A percentile compares a stretch with the other conserved stretches of the same genome.
Evolutionary conservation across 2,797 vertebrate species (phyloP).

Genomic region (Labeo calbasu): DNA sequence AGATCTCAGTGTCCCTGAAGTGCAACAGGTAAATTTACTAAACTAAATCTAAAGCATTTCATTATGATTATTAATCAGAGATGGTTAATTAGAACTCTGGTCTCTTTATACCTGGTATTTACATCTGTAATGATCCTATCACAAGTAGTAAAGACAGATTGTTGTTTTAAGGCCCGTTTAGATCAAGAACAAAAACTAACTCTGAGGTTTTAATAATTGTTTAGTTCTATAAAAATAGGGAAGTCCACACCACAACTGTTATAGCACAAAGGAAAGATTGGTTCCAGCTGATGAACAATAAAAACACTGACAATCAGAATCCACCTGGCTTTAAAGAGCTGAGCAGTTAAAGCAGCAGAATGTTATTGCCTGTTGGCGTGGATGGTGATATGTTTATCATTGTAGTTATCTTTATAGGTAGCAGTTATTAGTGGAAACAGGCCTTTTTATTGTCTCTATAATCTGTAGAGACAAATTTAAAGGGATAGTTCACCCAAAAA

Average conservation of each 20-base stretch:
- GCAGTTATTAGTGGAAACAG: not conserved
- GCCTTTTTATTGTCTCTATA: not conserved
- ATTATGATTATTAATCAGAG: conserved; percentile 2
- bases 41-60: not conserved
- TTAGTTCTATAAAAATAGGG: not conserved
- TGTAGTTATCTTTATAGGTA: not conserved
- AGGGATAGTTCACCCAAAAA: not conserved
- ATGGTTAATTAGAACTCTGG: too few species aligned
- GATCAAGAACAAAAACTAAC: not conserved
- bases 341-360: not conserved
- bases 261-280: not conserved
- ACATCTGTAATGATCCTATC: not conserved
- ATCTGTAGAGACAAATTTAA: not conserved
- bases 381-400: not conserved
- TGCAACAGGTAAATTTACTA: conserved; percentile 76
- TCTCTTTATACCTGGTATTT: not conserved
- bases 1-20: conserved; percentile 79
- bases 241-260: not conserved
- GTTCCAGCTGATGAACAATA: not conserved
- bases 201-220: not conserved
- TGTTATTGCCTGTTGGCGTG: not conserved
- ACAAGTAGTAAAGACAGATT: not conserved
- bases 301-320: not conserved
- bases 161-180: not conserved
- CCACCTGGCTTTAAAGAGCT: not conserved